Evolutionary conservation across 2,113 vertebrate genomes (phyloP), one percentile per base, ranked within the genome.

Genomic region (Spea bombifrons): DNA sequence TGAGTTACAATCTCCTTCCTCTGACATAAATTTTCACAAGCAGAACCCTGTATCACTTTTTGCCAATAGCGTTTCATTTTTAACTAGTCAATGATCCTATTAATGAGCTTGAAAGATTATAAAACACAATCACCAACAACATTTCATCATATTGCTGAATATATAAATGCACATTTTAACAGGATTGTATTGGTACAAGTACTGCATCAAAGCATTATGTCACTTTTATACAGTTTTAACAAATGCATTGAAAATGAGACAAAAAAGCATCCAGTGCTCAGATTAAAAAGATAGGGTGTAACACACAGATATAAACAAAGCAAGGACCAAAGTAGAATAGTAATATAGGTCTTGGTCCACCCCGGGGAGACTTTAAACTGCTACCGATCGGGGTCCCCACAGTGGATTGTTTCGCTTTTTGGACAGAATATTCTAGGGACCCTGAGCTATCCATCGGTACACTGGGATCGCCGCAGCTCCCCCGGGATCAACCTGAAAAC

Each of bases 31-130:
- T 79, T 73, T 48, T 79, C 70, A 73, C 63, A 73, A 48, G 50
- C 52, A 73, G 49, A 66, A 46, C 48, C 52, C 17, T 57, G 44
- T 67, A 79, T 79, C 61, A 73, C 48, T 72, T 73, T 17, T 44
- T 73, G 71, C 77, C 77, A 73, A 59, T 73, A 45, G 50, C 61
- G 73, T 79, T 76, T 79, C 17, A 73, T 73, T 67, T 73, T 73
- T 67, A 73, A 73, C 44, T 68, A 73, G 70, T 61, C 71, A 73
- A 73, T 73, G 70, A 73, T 73, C 70, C 76, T 66, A 66, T 72
- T 72, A 78, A 72, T 72, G 76, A 72, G 49, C 69, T 55, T 10
- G 13, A 16, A 61, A 72, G 69, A 72, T 72, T 66, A 66, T 78
- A 72, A 72, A 66, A 53, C 64, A 75, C 17, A 67, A 78, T 72